Percentiles rank a stretch among this genome's conserved stretches.
phyloP scores from a whole-genome alignment of 1,140 invertebrate species.

The Sycophila sp. region DNA sequence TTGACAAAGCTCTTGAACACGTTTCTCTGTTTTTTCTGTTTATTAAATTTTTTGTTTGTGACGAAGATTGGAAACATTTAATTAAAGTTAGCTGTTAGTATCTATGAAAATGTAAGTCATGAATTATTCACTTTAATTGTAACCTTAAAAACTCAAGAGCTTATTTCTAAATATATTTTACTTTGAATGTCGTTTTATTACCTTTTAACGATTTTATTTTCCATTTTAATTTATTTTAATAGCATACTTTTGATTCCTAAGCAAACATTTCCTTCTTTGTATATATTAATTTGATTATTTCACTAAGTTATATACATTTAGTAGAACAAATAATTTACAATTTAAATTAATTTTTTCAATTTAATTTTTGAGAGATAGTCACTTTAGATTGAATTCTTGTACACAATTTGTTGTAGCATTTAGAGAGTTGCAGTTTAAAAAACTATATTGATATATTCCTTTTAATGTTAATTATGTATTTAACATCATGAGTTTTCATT shows the following conservation, averaged over 20 bases:
- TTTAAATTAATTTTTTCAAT: neutral
- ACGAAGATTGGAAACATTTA: neutral
- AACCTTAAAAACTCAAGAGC: neutral
- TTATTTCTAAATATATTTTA: neutral
- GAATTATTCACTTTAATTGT: neutral
- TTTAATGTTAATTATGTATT: neutral
- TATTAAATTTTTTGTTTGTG: neutral
- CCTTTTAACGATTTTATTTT: too few relatives aligned
- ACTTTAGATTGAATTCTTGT: neutral
- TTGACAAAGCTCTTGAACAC: slow-evolving; percentile 4
- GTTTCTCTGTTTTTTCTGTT: too few relatives aligned
- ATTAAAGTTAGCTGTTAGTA: neutral
- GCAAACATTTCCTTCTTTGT: neutral
- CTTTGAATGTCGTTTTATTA: neutral
- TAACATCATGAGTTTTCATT: neutral
- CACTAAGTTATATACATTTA: slow-evolving; percentile 1
- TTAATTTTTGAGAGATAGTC: slow-evolving; percentile 15
- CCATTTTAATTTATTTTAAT: neutral
- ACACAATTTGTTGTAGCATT: neutral
- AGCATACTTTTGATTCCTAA: neutral
- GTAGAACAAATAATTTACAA: slow-evolving; percentile 3
- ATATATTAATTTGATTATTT: neutral
- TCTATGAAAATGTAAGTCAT: neutral
- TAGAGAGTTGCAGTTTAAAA: neutral
- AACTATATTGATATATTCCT: neutral